Evolutionary conservation across 2,113 vertebrate genomes (phyloP), one percentile per base, ranked within the genome.

Genomic region (Silurus meridionalis): DNA sequence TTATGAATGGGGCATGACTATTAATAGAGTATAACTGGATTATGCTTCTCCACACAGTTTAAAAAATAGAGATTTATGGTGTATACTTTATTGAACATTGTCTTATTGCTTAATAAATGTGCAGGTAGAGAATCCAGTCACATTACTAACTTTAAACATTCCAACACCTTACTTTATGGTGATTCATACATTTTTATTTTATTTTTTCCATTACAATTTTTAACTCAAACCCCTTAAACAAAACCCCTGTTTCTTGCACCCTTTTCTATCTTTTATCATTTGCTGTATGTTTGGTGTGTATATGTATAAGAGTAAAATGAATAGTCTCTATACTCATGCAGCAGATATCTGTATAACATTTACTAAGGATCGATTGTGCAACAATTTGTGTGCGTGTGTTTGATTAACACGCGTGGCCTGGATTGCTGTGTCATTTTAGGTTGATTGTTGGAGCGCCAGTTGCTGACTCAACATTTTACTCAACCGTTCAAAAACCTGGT

Each of bases 391-490:
- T 13, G 0, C 48, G 46, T 81, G 80, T 82, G 2, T 25, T 25
- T 2, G 6, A 52, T 21, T 37, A 46, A 10, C 19, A 46, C 82
- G 50, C 71, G 21, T 75, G 6, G 46, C 14, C 57, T 46, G 17
- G 13, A 72, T 80, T 37, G 60, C 9, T 50, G 46, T 84, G 4
- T 82, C 10, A 19, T 87, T 50, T 48, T 85, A 99, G 98, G 98
- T 92, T 98, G 81, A 85, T 99, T 5, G 97, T 87, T 11, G 98
- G 98, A 28, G 97, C 98, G 0, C 98, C 98, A 5, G 94, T 94
- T 48, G 96, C 95, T 23, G 95, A 87, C 85, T 96, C 95, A 83
- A 90, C 91, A 2, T 83, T 90, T 83, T 93, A 92, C 82, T 55
- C 67, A 5, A 92, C 87, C 0, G 91, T 94, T 83, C 69, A n/a